These are phyloP conservation scores for Laterallus jamaicensis DNA, from an alignment of 2,113 vertebrate species.

Conservation along the genomic window DNA sequence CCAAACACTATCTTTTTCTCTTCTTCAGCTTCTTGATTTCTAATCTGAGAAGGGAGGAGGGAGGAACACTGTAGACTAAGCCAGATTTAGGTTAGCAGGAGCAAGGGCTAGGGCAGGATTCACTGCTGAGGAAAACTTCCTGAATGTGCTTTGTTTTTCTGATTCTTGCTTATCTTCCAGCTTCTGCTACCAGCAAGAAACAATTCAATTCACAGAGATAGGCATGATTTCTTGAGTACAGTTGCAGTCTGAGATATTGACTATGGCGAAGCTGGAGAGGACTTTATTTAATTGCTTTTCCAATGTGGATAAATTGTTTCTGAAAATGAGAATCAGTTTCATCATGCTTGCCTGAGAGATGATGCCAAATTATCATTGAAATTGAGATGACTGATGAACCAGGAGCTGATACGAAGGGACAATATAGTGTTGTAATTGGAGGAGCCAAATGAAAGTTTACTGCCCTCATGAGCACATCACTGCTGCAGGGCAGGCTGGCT, in stretches of 20 bases:
- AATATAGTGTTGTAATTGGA: not conserved
- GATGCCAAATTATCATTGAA: not conserved
- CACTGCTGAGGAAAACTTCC: not conserved
- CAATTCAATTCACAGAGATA: not conserved
- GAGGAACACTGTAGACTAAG: not conserved
- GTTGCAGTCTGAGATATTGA: not conserved
- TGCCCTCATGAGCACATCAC: not conserved
- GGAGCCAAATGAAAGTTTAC: not conserved
- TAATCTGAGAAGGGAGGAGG: not conserved
- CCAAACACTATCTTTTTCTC: not conserved
- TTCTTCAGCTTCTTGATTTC: not conserved
- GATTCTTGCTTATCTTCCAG: not conserved
- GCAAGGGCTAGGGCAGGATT: not conserved
- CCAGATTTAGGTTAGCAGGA: not conserved
- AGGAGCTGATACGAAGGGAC: not conserved
- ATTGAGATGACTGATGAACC: not conserved
- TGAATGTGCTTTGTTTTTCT: not conserved
- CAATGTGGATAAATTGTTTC: not conserved
- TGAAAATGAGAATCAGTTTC: not conserved
- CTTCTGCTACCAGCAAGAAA: not conserved
- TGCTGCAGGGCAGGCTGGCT: not conserved
- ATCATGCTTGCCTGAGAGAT: not conserved
- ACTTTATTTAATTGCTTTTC: not conserved
- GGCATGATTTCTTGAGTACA: not conserved
- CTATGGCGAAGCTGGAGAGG: not conserved